phyloP scores from a whole-genome alignment of 2,888 invertebrate genomes.

The Scrobipalpa costella region DNA sequence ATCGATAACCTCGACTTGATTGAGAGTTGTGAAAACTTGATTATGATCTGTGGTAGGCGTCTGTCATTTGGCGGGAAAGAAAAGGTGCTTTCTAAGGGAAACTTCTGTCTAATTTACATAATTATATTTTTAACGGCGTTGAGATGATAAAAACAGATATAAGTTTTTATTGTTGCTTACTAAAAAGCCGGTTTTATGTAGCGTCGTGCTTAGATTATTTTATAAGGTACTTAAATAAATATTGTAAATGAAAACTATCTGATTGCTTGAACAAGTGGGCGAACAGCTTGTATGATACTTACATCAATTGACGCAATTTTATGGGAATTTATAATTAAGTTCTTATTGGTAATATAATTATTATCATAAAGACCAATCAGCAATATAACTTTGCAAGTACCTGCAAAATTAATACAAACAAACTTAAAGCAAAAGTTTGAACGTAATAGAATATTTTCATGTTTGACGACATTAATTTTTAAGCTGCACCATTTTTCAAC shows the following conservation, averaged over 20 bases:
- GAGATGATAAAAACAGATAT: neutral
- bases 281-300: neutral
- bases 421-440: too few relatives aligned
- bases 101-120: conserved; percentile 10
- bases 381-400: neutral
- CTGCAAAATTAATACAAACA: too few relatives aligned
- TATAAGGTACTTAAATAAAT: neutral
- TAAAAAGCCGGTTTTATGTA: conserved; percentile 9
- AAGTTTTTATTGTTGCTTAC: neutral
- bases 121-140: conserved; percentile 9
- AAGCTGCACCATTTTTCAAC: neutral
- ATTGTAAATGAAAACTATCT: neutral
- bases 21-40: conserved; percentile 14
- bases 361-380: neutral
- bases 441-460: neutral
- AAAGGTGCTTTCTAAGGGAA: conserved; percentile 23
- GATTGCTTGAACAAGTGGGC: conserved; percentile 23
- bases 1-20: conserved; percentile 19
- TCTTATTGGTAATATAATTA: too few relatives aligned
- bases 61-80: conserved; percentile 14
- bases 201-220: neutral
- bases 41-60: conserved; percentile 10
- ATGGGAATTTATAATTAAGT: neutral
- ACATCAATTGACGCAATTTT: conserved; percentile 14
- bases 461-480: neutral